Evolutionary conservation across 2,113 vertebrate species (phyloP).

Genomic region (Eclectus roratus): DNA sequence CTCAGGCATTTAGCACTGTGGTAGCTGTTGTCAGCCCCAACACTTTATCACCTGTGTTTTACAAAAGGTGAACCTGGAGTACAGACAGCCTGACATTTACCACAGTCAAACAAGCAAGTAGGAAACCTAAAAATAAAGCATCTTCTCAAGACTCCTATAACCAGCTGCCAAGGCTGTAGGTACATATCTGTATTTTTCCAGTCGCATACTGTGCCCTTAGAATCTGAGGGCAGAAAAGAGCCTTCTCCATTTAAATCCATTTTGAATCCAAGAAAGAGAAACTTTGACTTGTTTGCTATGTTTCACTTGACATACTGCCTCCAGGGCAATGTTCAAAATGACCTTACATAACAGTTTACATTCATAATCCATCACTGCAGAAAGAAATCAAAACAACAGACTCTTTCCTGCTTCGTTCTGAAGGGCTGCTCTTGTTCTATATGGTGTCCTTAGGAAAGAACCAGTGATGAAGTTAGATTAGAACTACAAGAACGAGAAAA

Average conservation of each 20-base stretch:
- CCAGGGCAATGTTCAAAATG: constrained; percentile 44
- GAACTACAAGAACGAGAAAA: background rate
- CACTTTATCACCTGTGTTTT: background rate
- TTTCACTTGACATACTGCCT: constrained; percentile 25
- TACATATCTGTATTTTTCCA: background rate
- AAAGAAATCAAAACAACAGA: constrained; percentile 48
- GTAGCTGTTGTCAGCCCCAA: background rate
- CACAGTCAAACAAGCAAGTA: background rate
- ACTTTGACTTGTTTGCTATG: constrained; percentile 21
- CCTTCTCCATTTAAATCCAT: background rate
- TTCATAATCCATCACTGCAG: constrained; percentile 53
- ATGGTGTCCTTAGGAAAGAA: background rate
- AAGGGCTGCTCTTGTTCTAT: constrained; percentile 27
- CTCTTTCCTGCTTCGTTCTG: background rate
- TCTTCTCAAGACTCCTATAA: background rate
- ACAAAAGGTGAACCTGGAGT: background rate
- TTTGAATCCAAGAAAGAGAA: background rate
- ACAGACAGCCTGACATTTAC: background rate
- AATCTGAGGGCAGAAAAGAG: background rate
- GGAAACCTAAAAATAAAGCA: background rate
- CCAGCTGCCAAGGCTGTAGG: background rate
- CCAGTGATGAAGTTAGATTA: background rate
- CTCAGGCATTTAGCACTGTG: background rate
- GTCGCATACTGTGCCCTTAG: background rate
- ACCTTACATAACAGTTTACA: constrained; percentile 54